Base-by-base conservation (phyloP, 2,888 invertebrate genomes). In the Rhimphoctona megacephalus region DNA sequence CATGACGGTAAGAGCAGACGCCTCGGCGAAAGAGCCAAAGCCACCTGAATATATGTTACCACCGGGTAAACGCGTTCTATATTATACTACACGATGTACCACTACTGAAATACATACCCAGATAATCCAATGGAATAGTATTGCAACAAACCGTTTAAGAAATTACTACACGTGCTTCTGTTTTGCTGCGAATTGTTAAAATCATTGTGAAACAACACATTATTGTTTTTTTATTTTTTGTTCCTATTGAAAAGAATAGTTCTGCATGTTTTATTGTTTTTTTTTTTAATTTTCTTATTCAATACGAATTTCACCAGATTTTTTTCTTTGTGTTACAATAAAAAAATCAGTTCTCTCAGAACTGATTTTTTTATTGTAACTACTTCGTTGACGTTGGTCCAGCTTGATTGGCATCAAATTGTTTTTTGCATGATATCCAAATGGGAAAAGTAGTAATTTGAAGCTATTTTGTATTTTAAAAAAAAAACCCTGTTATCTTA, bases 31-130 rank as follows among this genome's bases (percentile, higher is more conserved):
- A 88, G 90, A 89, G 49, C 85, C 90, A 89, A 89, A 91, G 89
- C 91, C 90, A 33, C 90, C 46, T 90, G 89, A 91, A 92, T 93
- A 93, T 92, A 93, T 92, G 92, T 88, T 87, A 85, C 85, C 85
- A 78, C 80, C 69, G 86, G 87, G 87, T 85, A 77, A 85, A 84
- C 76, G 77, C 64, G 81, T 64, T 79, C 33, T 81, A 49, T 49
- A 74, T 66, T 54, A 39, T 36, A 36, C n/a, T 33, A 17, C 30
- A 49, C 43, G 61, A 54, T 79, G 30, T 43, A 54, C n/a, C n/a
- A 77, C 49, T 46, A 33, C 64, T 30, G 64, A 57, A 77, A 61
- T 49, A 66, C 64, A 61, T 61, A 74, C 61, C 43, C 25, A 43
- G 25, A 61, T 43, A 74, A 61, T 19, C 61, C 36, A 46, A 74